Base-by-base conservation (phyloP, 2,797 vertebrate species). In the Kryptolebias ocellatus region DNA sequence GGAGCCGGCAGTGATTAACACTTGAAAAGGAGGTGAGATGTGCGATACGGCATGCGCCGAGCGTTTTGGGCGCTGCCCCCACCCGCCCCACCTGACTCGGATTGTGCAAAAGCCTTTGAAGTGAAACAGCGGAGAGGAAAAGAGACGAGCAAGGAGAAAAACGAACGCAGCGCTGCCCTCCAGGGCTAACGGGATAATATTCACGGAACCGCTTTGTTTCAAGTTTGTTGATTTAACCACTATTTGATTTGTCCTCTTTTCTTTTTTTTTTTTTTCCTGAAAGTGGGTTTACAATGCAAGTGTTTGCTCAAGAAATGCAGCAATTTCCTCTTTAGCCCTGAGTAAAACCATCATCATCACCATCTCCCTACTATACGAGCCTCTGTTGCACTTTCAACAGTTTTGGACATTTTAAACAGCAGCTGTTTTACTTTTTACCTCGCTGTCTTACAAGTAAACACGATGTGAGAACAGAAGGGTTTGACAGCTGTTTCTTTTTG, bases 151-250 rank as follows among this genome's bases (percentile, higher is more conserved):
- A 1, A 29, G 53, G 53, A 57, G 67, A 64, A 83, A 42, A 42
- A 14, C 10, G 77, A 72, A 70, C 66, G 85, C 28, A 75, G 70
- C 0, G 60, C 69, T 76, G 67, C 81, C 90, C 90, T 86, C 54
- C 1, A 81, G 90, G 85, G 67, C 62, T 49, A 64, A 68, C 67
- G 55, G 73, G 78, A 90, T 42, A 42, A 91, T 91, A 90, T 92
- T 92, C 85, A 90, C 77, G 75, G 74, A 66, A 39, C 80, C 75
- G 55, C 81, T 91, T 89, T 81, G 87, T 24, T 93, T 90, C 80
- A 83, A 89, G 79, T 90, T 85, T 91, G 90, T 92, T 92, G 89
- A 91, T 89, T 92, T 91, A 90, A 85, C 83, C 85, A 65, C 60
- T 91, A 91, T 92, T 92, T 79, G 83, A 89, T 84, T 83, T 80